Conservation (phyloP, 1,140 invertebrate species). For the Drosophila oshimai region DNA sequence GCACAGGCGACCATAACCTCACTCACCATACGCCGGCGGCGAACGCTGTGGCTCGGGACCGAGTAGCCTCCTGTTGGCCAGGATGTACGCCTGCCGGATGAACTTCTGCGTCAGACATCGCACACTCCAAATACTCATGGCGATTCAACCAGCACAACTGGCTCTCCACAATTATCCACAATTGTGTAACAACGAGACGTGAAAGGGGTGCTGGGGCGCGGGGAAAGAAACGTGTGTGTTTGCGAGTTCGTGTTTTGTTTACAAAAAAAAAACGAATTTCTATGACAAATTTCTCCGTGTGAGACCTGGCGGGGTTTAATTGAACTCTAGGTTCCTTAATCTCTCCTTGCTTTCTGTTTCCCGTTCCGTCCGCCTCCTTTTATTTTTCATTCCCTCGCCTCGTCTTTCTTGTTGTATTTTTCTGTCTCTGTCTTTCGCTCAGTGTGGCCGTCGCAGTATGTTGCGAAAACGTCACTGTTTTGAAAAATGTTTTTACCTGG, state of each 20-base stretch:
- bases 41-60: conserved; percentile 13
- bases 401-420: conserved; percentile 19
- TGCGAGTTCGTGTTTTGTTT: conserved; percentile 25
- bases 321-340: not conserved
- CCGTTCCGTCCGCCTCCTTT: not conserved
- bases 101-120: conserved; percentile 54
- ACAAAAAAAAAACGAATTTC: conserved; percentile 19
- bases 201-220: not conserved
- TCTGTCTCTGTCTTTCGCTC: not conserved
- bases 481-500: not conserved
- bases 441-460: not conserved
- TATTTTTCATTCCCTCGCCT: conserved; percentile 19
- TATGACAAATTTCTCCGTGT: conserved; percentile 55
- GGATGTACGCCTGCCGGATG: conserved; percentile 66
- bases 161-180: conserved; percentile 15
- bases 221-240: conserved; percentile 14
- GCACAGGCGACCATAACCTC: not conserved
- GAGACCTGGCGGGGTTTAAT: conserved; percentile 6
- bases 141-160: conserved; percentile 34
- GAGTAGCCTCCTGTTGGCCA: conserved; percentile 49
- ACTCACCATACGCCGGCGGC: conserved; percentile 50
- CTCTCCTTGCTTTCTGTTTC: not conserved
- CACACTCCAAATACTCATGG: conserved; percentile 71
- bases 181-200: conserved; percentile 48
- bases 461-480: not conserved